Evolutionary conservation across 2,113 vertebrate species (phyloP).

Genomic region (Hippocampus barbouri): DNA sequence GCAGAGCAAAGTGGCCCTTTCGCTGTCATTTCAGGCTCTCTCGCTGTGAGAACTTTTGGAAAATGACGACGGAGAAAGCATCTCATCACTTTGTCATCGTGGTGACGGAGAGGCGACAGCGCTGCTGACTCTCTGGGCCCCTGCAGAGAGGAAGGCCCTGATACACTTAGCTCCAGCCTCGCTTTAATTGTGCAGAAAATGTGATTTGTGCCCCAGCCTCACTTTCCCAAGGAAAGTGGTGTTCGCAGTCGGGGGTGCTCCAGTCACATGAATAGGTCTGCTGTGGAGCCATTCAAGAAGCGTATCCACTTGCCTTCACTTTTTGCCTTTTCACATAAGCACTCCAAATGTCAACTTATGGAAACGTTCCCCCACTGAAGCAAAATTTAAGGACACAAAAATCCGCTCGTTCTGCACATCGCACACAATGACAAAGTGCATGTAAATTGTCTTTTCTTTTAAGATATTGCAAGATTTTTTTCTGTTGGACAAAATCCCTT

Average conservation of each 20-base stretch:
- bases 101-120: slow-evolving; percentile 53
- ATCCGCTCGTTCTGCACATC: neutral
- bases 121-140: slow-evolving; percentile 65
- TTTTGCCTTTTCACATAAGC: neutral
- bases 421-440: neutral
- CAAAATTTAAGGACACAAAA: neutral
- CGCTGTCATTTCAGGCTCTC: slow-evolving; percentile 42
- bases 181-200: slow-evolving; percentile 83
- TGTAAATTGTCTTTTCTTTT: neutral
- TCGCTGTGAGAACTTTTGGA: slow-evolving; percentile 71
- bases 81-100: slow-evolving; percentile 76
- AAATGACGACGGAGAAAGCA: slow-evolving; percentile 75
- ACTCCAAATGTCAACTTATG: neutral
- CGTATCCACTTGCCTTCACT: slow-evolving; percentile 23
- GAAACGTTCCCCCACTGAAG: neutral
- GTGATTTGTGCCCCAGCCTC: slow-evolving; percentile 77
- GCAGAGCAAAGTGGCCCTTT: slow-evolving; percentile 38
- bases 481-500: neutral
- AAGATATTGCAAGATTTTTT: neutral
- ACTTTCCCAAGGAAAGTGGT: slow-evolving; percentile 72
- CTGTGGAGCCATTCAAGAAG: slow-evolving; percentile 64
- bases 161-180: slow-evolving; percentile 70
- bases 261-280: slow-evolving; percentile 67
- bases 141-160: slow-evolving; percentile 60
- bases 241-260: slow-evolving; percentile 67